Conservation (phyloP, 2,113 vertebrate genomes). For the Herpailurus yagouaroundi region DNA sequence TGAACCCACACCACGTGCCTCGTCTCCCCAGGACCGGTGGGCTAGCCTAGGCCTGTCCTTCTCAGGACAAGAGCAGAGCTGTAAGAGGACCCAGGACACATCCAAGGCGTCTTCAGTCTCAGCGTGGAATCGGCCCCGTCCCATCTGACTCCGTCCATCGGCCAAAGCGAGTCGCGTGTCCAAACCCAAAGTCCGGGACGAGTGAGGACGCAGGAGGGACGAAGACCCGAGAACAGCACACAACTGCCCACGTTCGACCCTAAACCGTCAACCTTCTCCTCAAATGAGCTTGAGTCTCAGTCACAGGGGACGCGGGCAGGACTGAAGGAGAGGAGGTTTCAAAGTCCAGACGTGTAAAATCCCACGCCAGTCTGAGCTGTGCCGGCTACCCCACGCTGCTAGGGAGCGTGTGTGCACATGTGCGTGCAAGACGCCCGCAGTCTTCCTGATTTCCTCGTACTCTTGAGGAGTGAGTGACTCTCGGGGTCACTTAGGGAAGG, state of each 20-base stretch:
- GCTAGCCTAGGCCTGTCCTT: background rate
- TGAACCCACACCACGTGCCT: too few species aligned
- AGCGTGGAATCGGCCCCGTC: background rate
- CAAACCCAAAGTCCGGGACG: too few species aligned
- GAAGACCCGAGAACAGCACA: too few species aligned
- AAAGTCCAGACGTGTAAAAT: too few species aligned
- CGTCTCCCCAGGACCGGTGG: fast-evolving
- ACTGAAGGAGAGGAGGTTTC: too few species aligned
- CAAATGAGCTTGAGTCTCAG: background rate
- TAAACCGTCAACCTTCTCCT: background rate
- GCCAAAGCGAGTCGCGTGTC: background rate
- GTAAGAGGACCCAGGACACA: background rate
- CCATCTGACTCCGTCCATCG: background rate
- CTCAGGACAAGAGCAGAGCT: background rate
- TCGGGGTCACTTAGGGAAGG: too few species aligned
- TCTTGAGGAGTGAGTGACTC: too few species aligned
- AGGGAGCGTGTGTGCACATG: too few species aligned
- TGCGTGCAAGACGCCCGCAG: too few species aligned
- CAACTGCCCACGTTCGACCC: too few species aligned
- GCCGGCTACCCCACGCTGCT: too few species aligned
- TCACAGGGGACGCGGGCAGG: background rate
- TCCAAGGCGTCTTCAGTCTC: background rate
- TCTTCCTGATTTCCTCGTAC: too few species aligned
- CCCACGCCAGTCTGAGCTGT: background rate
- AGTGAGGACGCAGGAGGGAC: background rate